These are phyloP conservation scores for Antrozous pallidus DNA, from an alignment of 2,797 vertebrate genomes.

Conservation along the genomic window DNA sequence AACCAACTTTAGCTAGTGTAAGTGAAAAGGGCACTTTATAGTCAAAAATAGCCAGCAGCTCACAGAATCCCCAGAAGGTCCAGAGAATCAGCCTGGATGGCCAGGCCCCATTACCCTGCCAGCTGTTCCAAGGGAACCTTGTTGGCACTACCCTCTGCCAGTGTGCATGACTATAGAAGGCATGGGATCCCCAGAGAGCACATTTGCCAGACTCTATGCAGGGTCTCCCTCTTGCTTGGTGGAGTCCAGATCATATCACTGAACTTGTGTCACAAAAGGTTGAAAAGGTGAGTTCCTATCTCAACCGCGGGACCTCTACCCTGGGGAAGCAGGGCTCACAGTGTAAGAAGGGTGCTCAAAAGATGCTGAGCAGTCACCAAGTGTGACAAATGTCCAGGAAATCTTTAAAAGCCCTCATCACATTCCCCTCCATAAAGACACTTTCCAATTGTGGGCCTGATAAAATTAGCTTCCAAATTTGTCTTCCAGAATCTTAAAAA, in stretches of 20 bases:
- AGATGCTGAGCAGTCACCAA: neutral
- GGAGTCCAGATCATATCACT: neutral
- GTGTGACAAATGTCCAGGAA: neutral
- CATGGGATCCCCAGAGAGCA: fast-evolving
- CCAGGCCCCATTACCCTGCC: neutral
- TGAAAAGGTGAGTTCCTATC: neutral
- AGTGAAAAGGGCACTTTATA: neutral
- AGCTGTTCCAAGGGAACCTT: neutral
- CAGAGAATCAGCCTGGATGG: neutral
- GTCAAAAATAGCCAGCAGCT: neutral
- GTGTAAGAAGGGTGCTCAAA: neutral
- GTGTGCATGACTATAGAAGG: too few species aligned
- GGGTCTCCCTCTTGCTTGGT: neutral
- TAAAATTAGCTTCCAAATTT: conserved; percentile 35
- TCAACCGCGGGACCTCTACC: neutral
- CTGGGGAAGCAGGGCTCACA: neutral
- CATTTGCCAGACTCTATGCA: neutral
- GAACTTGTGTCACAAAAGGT: neutral
- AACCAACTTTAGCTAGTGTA: neutral
- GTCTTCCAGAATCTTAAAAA: conserved; percentile 28
- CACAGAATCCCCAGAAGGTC: neutral
- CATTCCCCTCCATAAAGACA: neutral
- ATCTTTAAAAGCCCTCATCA: neutral
- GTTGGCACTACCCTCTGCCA: neutral
- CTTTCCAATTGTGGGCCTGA: neutral